These are phyloP conservation scores for Synaphobranchus kaupii DNA, from an alignment of 2,797 vertebrate species.

Conservation along the genomic window DNA sequence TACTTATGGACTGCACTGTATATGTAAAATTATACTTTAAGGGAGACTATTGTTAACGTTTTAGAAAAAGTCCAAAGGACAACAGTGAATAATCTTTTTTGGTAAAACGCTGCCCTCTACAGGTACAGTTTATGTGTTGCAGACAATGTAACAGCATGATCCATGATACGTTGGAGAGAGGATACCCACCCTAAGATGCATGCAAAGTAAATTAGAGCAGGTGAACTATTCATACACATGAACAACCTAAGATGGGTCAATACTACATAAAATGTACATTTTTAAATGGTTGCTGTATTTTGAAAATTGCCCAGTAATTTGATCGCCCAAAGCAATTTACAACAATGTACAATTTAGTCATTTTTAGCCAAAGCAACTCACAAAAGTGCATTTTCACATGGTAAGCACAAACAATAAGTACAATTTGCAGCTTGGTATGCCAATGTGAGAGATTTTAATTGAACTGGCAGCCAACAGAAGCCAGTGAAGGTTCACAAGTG, in stretches of 20 bases:
- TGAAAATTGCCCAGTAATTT: too few species aligned
- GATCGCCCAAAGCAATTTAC: too few species aligned
- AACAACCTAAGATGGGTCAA: not conserved
- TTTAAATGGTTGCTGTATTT: too few species aligned
- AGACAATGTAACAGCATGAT: not conserved
- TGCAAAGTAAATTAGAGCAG: not conserved
- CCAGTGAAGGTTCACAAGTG: too few species aligned
- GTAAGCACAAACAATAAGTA: too few species aligned
- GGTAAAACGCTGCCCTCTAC: constrained; percentile 17
- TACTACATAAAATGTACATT: not conserved
- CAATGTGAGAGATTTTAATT: too few species aligned
- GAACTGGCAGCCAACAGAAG: too few species aligned
- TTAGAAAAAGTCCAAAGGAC: not conserved
- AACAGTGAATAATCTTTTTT: not conserved
- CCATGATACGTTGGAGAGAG: not conserved
- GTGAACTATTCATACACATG: not conserved
- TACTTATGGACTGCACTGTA: too few species aligned
- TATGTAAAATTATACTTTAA: not conserved
- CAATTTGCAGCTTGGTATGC: too few species aligned
- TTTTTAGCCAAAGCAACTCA: too few species aligned
- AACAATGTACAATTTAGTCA: too few species aligned
- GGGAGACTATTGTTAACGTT: not conserved
- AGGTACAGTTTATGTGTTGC: constrained; percentile 3
- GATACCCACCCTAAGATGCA: not conserved
- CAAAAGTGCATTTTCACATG: too few species aligned